A percentile compares a stretch with the other conserved stretches of the same genome.
Evolutionary conservation across 2,113 vertebrate species (phyloP).

Genomic region (Electrona antarctica): DNA sequence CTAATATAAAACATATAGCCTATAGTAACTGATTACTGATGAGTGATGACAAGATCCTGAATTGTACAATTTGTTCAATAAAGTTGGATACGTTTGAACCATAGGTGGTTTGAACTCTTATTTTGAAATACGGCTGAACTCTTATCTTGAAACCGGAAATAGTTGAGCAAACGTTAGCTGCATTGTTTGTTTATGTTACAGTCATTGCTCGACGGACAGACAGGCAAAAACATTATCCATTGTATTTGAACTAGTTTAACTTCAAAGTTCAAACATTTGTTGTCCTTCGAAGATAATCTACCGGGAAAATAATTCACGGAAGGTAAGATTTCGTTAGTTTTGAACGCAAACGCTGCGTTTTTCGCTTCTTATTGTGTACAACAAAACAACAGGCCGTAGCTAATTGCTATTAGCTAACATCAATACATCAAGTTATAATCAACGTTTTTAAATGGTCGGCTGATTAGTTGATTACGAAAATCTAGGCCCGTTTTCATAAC

Average conservation of each 20-base stretch:
- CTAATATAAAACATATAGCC: too few relatives aligned
- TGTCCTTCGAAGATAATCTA: background rate
- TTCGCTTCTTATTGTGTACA: background rate
- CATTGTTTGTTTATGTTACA: background rate
- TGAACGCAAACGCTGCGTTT: background rate
- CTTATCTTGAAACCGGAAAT: constrained; percentile 39
- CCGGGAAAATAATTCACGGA: background rate
- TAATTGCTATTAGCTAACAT: constrained; percentile 6
- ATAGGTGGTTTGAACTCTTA: constrained; percentile 27
- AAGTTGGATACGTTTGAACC: too few relatives aligned
- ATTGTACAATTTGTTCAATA: too few relatives aligned
- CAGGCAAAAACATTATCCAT: background rate
- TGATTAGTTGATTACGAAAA: too few relatives aligned
- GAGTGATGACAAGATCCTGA: too few relatives aligned
- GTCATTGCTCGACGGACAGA: too few relatives aligned
- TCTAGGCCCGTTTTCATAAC: too few relatives aligned
- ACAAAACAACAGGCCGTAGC: constrained; percentile 30
- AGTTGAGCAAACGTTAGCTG: background rate
- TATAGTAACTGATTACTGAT: too few relatives aligned
- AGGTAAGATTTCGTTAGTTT: background rate
- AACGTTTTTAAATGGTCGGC: too few relatives aligned
- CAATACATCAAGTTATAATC: background rate
- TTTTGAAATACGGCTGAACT: constrained; percentile 17
- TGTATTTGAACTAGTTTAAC: background rate
- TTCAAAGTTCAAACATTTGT: background rate